Conservation (phyloP, 1,140 invertebrate genomes). For the Gryllus bimaculatus region DNA sequence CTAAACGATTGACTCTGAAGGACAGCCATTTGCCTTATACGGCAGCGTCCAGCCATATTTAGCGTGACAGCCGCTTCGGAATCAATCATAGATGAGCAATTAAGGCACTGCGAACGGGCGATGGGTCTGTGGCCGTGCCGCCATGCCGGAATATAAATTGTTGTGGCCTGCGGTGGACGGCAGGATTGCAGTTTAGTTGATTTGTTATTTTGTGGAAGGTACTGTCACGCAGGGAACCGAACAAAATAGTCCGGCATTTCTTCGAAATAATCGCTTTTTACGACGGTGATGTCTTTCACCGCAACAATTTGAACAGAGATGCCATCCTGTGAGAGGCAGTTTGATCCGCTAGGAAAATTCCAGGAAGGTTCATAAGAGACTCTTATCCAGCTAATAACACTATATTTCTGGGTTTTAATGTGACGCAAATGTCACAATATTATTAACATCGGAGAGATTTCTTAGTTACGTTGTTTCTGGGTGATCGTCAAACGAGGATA, state of each 20-base stretch:
- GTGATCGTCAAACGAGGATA: too few relatives aligned
- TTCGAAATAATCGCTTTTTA: not conserved
- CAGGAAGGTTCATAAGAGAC: too few relatives aligned
- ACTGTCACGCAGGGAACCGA: not conserved
- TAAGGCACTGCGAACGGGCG: not conserved
- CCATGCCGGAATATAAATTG: not conserved
- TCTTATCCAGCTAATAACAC: too few relatives aligned
- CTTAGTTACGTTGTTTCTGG: too few relatives aligned
- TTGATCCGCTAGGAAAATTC: too few relatives aligned
- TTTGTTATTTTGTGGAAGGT: not conserved
- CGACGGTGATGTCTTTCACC: too few relatives aligned
- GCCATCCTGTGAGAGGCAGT: too few relatives aligned
- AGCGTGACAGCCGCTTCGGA: not conserved
- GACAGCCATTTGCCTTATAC: not conserved
- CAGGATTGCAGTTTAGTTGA: not conserved
- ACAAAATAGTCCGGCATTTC: not conserved
- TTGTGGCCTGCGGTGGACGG: not conserved
- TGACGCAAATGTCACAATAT: too few relatives aligned
- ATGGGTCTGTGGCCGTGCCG: too few relatives aligned
- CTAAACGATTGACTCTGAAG: not conserved
- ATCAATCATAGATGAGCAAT: conserved; percentile 5
- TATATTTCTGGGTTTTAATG: too few relatives aligned
- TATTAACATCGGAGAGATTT: too few relatives aligned
- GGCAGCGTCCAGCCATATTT: not conserved
- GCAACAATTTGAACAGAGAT: too few relatives aligned